Evolutionary conservation across 2,888 invertebrate genomes (phyloP).

Genomic region (Hanleya hanleyi): DNA sequence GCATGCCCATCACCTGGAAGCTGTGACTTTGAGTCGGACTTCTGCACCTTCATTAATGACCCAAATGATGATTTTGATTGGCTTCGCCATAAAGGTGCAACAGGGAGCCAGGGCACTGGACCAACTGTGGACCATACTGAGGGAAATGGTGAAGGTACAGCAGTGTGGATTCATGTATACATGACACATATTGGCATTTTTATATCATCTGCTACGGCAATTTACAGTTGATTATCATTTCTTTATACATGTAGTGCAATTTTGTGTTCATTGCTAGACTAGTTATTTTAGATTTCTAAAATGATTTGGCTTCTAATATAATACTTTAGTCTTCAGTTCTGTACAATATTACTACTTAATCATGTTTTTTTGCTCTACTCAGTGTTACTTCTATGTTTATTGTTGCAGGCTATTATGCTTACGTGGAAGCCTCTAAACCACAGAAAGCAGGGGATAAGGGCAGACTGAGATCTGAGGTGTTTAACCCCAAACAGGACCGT

Average conservation of each 20-base stretch:
- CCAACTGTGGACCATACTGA: constrained; percentile 61
- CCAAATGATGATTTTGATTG: constrained; percentile 65
- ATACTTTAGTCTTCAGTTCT: too few species aligned
- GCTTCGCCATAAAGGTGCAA: constrained; percentile 54
- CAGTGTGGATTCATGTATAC: too few species aligned
- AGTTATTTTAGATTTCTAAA: too few species aligned
- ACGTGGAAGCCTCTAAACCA: constrained; percentile 78
- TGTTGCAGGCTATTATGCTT: constrained; percentile 74
- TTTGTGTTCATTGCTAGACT: too few species aligned
- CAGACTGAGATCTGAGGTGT: constrained; percentile 69
- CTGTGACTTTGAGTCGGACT: constrained; percentile 65
- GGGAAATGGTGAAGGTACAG: constrained; percentile 42
- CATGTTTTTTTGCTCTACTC: too few species aligned
- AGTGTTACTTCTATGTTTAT: not conserved
- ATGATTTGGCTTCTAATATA: too few species aligned
- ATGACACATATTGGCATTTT: too few species aligned
- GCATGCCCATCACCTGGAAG: constrained; percentile 43
- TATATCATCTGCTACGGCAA: too few species aligned
- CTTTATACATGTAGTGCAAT: too few species aligned
- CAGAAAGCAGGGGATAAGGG: constrained; percentile 78
- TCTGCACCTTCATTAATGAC: constrained; percentile 58
- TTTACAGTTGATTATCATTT: too few species aligned
- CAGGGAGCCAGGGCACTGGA: constrained; percentile 47
- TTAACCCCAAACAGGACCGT: constrained; percentile 29
- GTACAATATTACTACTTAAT: too few species aligned